Evolutionary conservation across 2,797 vertebrate genomes (phyloP).

Genomic region (Stomatorhinus walkeri): DNA sequence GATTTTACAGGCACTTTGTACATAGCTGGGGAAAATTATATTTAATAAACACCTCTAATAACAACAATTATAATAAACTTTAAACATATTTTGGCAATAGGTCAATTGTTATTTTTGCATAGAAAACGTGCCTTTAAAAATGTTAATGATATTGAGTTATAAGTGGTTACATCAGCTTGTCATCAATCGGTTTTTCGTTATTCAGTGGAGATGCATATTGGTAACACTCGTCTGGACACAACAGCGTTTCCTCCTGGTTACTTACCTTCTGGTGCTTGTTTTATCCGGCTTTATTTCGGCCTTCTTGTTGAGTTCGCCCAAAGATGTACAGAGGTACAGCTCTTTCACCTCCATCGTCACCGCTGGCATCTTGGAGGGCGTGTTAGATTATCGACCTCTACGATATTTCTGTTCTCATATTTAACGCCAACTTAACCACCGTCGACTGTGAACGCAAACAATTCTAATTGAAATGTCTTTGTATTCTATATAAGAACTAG

Average conservation of each 20-base stretch:
- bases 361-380: conserved; percentile 76
- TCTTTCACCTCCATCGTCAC: conserved; percentile 83
- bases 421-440: conserved; percentile 1
- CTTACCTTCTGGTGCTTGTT: conserved; percentile 78
- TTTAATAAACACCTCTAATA: not conserved
- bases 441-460: not conserved
- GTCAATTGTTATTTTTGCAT: not conserved
- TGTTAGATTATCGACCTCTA: conserved; percentile 25
- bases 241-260: not conserved
- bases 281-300: conserved; percentile 87
- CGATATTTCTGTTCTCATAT: conserved; percentile 34
- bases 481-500: not conserved
- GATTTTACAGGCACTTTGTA: conserved; percentile 90
- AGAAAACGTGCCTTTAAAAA: not conserved
- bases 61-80: not conserved
- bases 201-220: not conserved
- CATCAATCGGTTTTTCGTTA: not conserved
- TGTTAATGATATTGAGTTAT: not conserved
- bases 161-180: not conserved
- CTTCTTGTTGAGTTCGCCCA: conserved; percentile 93
- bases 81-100: not conserved
- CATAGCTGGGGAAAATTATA: conserved; percentile 64
- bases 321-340: conserved; percentile 82
- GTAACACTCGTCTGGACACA: not conserved
- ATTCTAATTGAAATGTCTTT: not conserved